Conservation (phyloP, 2,797 vertebrate species). For the Hippopotamyrus pictus region DNA sequence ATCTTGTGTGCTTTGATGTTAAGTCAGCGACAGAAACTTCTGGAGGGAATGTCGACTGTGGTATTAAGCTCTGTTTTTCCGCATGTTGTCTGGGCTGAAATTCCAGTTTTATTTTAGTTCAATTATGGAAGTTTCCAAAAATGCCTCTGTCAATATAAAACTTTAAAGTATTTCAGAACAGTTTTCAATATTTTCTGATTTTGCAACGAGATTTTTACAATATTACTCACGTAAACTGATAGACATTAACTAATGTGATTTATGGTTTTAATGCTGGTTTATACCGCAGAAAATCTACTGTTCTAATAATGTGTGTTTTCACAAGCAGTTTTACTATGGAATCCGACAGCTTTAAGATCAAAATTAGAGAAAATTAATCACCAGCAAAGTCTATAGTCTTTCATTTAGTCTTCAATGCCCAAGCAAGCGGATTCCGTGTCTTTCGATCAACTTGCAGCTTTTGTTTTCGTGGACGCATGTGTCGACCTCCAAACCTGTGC, state of each 20-base stretch:
- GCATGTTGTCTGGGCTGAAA: not conserved
- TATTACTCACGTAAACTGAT: not conserved
- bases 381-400: not conserved
- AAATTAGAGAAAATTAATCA: not conserved
- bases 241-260: not conserved
- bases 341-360: not conserved
- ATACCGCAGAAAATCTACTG: not conserved
- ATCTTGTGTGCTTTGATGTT: not conserved
- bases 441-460: not conserved
- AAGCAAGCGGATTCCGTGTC: not conserved
- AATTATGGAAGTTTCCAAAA: not conserved
- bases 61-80: not conserved
- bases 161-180: not conserved
- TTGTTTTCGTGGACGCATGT: not conserved
- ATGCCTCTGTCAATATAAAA: not conserved
- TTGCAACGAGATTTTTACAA: not conserved
- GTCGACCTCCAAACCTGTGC: not conserved
- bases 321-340: not conserved
- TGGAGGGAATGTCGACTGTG: not conserved
- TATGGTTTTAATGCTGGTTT: not conserved
- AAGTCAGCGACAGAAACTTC: not conserved
- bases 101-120: not conserved
- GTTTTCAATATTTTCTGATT: not conserved
- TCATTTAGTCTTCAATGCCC: not conserved
- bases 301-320: not conserved